These are phyloP conservation scores for Agapostemon virescens DNA, from an alignment of 2,888 invertebrate species.

Conservation along the genomic window DNA sequence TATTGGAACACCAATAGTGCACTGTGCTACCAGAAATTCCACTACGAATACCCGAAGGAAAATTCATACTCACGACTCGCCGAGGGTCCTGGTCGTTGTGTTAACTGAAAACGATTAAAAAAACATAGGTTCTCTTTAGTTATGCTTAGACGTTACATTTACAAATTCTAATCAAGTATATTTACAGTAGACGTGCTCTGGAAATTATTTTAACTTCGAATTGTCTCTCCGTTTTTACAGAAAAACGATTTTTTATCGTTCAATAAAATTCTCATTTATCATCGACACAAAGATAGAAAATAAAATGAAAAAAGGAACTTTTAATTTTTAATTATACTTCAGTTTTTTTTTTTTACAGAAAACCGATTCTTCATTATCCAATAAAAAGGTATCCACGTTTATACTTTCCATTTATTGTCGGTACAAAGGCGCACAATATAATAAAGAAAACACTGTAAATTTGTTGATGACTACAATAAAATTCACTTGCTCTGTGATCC, in stretches of 20 bases:
- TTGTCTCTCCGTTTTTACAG: neutral
- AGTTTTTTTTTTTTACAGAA: no score
- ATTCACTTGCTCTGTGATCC: no score
- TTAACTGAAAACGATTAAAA: conserved; percentile 73
- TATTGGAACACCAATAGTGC: conserved; percentile 46
- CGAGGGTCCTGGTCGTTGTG: conserved; percentile 74
- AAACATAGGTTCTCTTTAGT: conserved; percentile 28
- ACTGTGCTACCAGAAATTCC: conserved; percentile 29
- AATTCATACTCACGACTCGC: conserved; percentile 79
- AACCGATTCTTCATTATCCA: no score
- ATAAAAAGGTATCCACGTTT: no score
- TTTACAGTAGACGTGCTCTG: neutral
- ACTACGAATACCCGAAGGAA: conserved; percentile 13
- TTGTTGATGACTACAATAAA: neutral
- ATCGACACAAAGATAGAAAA: no score
- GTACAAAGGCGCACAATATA: neutral
- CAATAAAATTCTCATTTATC: no score
- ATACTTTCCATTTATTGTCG: no score
- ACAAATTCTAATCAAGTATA: neutral
- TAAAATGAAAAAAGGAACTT: no score
- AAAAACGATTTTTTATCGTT: neutral
- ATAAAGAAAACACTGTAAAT: neutral
- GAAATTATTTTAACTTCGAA: neutral
- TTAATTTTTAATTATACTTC: no score
- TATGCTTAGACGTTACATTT: neutral